phyloP scores from a whole-genome alignment of 2,113 vertebrate species.

The Passer montanus region DNA sequence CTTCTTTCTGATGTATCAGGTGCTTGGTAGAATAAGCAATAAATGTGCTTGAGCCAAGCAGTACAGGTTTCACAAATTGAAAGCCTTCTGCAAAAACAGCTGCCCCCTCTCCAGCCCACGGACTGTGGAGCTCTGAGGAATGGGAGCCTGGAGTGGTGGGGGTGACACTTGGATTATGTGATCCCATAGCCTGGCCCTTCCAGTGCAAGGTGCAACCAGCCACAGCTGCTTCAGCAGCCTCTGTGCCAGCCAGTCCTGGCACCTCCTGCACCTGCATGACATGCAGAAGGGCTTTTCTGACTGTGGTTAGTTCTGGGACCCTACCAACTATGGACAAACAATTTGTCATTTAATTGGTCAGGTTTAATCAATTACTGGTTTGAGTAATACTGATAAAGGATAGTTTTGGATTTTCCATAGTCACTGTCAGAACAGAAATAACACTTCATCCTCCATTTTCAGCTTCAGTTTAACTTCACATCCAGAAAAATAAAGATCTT shows the following conservation, averaged over 20 bases:
- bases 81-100: not conserved
- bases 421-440: not conserved
- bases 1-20: not conserved
- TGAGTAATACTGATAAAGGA: not conserved
- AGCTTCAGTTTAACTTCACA: not conserved
- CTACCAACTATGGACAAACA: not conserved
- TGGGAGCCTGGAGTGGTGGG: not conserved
- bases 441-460: not conserved
- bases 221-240: not conserved
- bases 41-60: not conserved
- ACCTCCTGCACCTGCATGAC: not conserved
- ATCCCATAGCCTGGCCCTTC: not conserved
- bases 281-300: not conserved
- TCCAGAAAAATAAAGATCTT: not conserved
- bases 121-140: not conserved
- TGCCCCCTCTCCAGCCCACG: not conserved
- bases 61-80: not conserved
- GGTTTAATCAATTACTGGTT: not conserved
- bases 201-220: not conserved
- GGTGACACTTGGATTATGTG: accelerated
- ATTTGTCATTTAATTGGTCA: not conserved
- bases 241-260: not conserved
- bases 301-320: not conserved
- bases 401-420: not conserved
- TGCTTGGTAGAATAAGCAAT: not conserved